Evolutionary conservation across 2,113 vertebrate species (phyloP), one percentile per base, ranked within the genome.

Genomic region (Oxygymnocypris stewartii): DNA sequence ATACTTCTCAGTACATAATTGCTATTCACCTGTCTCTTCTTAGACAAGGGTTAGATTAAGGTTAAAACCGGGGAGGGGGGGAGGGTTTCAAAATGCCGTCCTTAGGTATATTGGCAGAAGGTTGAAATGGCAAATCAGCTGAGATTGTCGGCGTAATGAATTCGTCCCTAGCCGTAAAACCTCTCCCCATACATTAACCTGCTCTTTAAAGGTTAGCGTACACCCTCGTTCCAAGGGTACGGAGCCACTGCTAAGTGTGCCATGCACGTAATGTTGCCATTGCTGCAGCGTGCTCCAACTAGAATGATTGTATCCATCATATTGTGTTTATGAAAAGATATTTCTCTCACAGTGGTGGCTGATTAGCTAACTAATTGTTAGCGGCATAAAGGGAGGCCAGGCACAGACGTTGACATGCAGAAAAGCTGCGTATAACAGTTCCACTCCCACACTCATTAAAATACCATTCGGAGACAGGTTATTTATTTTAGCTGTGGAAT

Each of bases 151-250:
- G 4, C 3, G 51, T 76, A 87, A 87, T 88, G 85, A 88, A 89
- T 87, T 85, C 44, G 23, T 82, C 79, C 8, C 83, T n/a, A 54
- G 61, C 67, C 2, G 18, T 37, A 37, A 85, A 85, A 25, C 51
- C 74, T 40, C 51, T 87, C n/a, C 59, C 44, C 88, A 85, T 90
- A 92, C 90, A 90, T 91, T 92, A 92, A 92, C 84, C 85, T 87
- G 85, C 87, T 80, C 89, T 92, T 91, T 90, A 94, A 94, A 95
- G 94, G 94, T 95, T 94, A 94, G 93, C 93, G 88, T 90, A 93
- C 92, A 89, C 90, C 88, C 85, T 89, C 75, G 88, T 87, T 83
- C 87, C 86, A 90, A 91, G 92, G 92, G 90, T 91, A 93, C 93
- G 89, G 89, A 87, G 57, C 14, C 51, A 23, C 35, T 3, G 49